These are phyloP conservation scores for Platyrinchus mystaceus DNA, from an alignment of 2,797 vertebrate genomes.

Conservation along the genomic window DNA sequence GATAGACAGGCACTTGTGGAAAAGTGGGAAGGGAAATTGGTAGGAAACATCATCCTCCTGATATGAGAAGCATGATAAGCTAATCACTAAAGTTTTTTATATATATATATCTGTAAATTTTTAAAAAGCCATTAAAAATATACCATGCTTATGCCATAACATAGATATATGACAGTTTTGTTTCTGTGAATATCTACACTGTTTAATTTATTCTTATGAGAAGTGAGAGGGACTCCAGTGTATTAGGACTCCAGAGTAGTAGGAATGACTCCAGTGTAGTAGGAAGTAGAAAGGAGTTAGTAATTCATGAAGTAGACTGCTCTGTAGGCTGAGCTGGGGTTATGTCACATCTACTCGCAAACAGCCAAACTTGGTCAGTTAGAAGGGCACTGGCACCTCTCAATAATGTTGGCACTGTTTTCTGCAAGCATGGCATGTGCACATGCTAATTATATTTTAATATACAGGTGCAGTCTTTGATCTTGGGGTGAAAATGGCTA, in stretches of 20 bases:
- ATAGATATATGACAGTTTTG: not conserved
- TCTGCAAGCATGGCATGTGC: not conserved
- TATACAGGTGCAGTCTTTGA: conserved; percentile 14
- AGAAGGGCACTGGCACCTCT: not conserved
- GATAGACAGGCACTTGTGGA: not conserved
- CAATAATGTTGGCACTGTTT: not conserved
- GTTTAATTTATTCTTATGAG: not conserved
- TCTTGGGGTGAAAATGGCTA: not conserved
- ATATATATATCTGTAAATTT: not conserved
- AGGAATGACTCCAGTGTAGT: not conserved
- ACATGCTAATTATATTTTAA: not conserved
- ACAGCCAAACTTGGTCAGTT: not conserved
- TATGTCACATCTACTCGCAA: not conserved
- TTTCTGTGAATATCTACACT: not conserved
- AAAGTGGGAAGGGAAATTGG: not conserved
- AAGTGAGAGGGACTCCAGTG: not conserved
- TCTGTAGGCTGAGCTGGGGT: not conserved
- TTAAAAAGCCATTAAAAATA: not conserved
- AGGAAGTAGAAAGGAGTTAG: not conserved
- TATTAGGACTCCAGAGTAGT: not conserved
- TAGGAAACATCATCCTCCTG: not conserved
- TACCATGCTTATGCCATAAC: not conserved
- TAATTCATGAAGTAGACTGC: not conserved
- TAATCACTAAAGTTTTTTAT: not conserved
- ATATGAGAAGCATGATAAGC: not conserved